phyloP scores from a whole-genome alignment of 2,888 invertebrate species.

The Emmelina monodactyla region DNA sequence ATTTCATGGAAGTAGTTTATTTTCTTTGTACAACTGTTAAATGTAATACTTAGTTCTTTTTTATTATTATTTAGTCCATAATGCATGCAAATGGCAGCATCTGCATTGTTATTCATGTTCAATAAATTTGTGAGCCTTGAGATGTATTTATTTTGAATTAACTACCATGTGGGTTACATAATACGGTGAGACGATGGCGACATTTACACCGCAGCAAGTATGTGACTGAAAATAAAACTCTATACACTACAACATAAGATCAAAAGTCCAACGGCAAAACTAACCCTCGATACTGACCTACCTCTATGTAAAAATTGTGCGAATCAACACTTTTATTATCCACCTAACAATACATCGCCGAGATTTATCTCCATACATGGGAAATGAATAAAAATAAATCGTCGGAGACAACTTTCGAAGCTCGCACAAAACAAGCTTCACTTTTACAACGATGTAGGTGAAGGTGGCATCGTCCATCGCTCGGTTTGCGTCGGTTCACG shows the following conservation, averaged over 20 bases:
- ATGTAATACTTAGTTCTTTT: background rate
- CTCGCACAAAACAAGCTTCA: background rate
- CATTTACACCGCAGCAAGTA: background rate
- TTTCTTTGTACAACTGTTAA: no score
- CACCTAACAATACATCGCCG: background rate
- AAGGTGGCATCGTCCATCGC: background rate
- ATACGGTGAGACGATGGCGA: background rate
- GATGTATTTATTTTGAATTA: background rate
- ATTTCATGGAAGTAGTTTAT: no score
- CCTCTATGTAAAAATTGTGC: background rate
- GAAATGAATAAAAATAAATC: no score
- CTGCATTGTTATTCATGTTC: conserved; percentile 1
- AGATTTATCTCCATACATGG: background rate
- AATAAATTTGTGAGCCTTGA: background rate
- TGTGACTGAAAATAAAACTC: no score
- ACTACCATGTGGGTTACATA: background rate
- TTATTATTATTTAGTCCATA: background rate
- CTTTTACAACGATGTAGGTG: background rate
- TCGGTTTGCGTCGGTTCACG: background rate
- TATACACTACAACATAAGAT: no score
- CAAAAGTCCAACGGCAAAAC: no score
- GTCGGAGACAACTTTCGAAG: background rate
- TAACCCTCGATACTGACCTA: conserved; percentile 1
- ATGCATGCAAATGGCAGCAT: background rate
- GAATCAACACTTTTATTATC: background rate